Evolutionary conservation across 2,888 invertebrate species (phyloP).

Genomic region (Petrolisthes manimaculis): DNA sequence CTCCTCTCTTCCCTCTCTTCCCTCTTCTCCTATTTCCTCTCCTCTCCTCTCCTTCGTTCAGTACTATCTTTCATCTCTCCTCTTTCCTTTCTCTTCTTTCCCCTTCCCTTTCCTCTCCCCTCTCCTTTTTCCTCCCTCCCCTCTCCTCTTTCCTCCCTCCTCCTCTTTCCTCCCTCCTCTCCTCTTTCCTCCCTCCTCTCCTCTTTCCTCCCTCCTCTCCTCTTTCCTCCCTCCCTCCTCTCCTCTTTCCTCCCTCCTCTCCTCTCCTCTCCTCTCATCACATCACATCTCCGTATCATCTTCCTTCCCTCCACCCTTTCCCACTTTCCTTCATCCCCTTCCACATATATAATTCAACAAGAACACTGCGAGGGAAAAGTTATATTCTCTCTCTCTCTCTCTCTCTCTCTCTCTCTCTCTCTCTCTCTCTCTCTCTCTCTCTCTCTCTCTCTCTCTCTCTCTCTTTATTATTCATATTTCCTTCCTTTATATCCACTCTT

Average conservation of each 20-base stretch:
- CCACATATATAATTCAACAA: neutral
- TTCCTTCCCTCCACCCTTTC: neutral
- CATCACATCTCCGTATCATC: slow-evolving; percentile 2
- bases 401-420: slow-evolving; percentile 39
- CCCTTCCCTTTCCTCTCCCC: neutral
- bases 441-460: neutral
- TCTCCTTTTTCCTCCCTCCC: neutral
- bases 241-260: neutral
- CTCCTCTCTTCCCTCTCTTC: no score
- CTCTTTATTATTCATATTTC: neutral
- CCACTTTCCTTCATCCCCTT: neutral
- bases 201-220: slow-evolving; percentile 20
- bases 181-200: neutral
- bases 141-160: slow-evolving; percentile 18
- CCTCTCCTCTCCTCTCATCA: slow-evolving; percentile 2
- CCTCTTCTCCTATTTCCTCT: neutral
- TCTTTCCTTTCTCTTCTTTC: neutral
- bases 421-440: slow-evolving; percentile 12
- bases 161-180: slow-evolving; percentile 2
- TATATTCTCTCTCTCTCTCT: slow-evolving; percentile 32
- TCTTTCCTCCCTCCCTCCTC: slow-evolving; percentile 12
- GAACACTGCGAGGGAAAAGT: neutral
- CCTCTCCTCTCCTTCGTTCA: neutral
- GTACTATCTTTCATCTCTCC: neutral
- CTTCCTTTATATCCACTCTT: neutral